phyloP scores from a whole-genome alignment of 2,113 vertebrate genomes.

The Colinus virginianus region DNA sequence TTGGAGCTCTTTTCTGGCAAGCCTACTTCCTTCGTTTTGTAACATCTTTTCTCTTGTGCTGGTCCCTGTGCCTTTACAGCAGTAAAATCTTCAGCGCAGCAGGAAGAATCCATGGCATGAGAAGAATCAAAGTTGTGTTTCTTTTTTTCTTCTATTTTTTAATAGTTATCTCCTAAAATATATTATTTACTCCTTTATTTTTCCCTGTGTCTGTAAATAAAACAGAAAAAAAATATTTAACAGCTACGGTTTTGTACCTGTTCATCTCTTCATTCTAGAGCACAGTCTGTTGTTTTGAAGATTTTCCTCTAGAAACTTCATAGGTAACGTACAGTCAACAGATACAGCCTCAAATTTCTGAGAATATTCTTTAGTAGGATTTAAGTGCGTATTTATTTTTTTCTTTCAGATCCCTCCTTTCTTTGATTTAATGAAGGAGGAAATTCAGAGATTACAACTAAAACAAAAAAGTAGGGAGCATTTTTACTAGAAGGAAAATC shows the following conservation, averaged over 20 bases:
- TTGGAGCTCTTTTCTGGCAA: too few species aligned
- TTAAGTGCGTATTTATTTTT: not conserved
- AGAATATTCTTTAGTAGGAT: not conserved
- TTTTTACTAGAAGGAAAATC: not conserved
- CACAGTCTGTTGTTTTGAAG: not conserved
- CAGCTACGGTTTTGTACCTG: not conserved
- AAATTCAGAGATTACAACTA: not conserved
- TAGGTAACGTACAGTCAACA: not conserved
- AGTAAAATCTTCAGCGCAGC: not conserved
- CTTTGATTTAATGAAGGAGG: not conserved
- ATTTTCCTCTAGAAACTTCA: not conserved
- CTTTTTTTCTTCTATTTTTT: not conserved
- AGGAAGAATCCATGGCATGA: not conserved
- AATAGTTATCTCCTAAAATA: not conserved
- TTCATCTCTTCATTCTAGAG: not conserved
- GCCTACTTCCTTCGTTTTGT: too few species aligned
- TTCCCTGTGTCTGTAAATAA: not conserved
- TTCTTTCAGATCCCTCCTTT: not conserved
- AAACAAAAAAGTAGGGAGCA: too few species aligned
- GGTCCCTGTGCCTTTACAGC: too few species aligned
- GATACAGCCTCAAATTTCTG: not conserved
- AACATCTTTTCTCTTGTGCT: too few species aligned
- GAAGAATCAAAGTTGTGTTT: not conserved
- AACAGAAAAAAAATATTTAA: not conserved
- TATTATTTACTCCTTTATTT: not conserved